phyloP scores from a whole-genome alignment of 2,888 invertebrate species.

The Tenthredo distinguenda region DNA sequence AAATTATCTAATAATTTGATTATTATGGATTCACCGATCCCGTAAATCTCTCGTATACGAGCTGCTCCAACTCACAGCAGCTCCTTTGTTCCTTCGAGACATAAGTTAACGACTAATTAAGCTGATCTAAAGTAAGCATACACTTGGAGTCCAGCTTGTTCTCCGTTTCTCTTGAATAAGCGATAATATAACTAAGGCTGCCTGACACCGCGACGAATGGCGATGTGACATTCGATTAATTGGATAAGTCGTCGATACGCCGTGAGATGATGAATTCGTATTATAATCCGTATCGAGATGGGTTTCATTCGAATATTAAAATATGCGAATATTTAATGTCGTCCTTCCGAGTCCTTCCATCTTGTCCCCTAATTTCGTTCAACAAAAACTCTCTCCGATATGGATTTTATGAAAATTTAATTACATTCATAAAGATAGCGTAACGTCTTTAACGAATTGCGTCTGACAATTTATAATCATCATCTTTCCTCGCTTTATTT shows the following conservation, averaged over 20 bases:
- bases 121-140: constrained; percentile 2
- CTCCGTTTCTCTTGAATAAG: background rate
- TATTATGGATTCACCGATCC: constrained; percentile 4
- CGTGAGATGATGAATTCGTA: background rate
- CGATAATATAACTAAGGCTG: background rate
- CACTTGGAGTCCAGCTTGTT: background rate
- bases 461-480: background rate
- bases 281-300: background rate
- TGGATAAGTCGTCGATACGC: constrained; percentile 18
- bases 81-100: background rate
- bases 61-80: background rate
- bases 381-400: background rate
- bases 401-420: constrained; percentile 14
- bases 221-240: constrained; percentile 28
- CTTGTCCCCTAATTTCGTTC: background rate
- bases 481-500: background rate
- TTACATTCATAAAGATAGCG: background rate
- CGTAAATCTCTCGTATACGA: background rate
- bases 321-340: constrained; percentile 19
- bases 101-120: constrained; percentile 3
- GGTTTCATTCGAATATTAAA: constrained; percentile 15
- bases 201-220: background rate
- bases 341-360: background rate
- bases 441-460: background rate
- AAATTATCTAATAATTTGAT: background rate